Base-by-base conservation (phyloP, 2,888 invertebrate genomes). In the Melanostoma mellinum region DNA sequence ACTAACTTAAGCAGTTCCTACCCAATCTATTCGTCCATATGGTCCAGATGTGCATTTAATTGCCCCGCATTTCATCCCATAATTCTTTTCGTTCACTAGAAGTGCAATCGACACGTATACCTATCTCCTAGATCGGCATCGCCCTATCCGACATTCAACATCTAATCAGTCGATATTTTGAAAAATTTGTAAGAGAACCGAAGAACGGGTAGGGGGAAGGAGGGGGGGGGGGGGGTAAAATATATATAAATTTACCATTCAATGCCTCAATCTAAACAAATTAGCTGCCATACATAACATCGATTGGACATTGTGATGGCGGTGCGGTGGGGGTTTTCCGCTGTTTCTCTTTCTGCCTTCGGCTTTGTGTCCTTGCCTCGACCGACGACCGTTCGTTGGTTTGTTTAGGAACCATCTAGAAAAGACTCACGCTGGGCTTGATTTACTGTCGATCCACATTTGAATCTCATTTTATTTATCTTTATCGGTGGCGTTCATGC, bases 261-360 rank as follows among this genome's bases (percentile, higher is more conserved):
- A 48, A 74, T 71, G 74, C 78, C 79, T 67, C 84, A 84, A 84
- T 84, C 74, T 74, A 74, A 84, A 84, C 84, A 84, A 84, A 84
- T 84, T 84, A 84, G 84, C 67, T 75, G 74, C 84, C 78, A 79
- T 84, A 69, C 61, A 79, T 84, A 71, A 78, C 84, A 55, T 75
- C 56, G 79, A 84, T 84, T 71, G 84, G 71, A 75, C 74, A 71
- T 55, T 74, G 60, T 67, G 71, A 20, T 20, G 20, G 20, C 20
- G 20, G 20, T 20, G 20, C 20, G 20, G 20, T 20, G 20, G 20
- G 60, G 53, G 71, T 65, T 52, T 40, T 56, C 38, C 61, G 38
- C 38, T 71, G 6, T 40, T 40, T 6, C 30, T 30, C 20, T 46
- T 4, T 67, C 10, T 65, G 40, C 33, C 33, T 42, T 33, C 48